Conservation (phyloP, 2,113 vertebrate species). For the Ptyas mucosa region DNA sequence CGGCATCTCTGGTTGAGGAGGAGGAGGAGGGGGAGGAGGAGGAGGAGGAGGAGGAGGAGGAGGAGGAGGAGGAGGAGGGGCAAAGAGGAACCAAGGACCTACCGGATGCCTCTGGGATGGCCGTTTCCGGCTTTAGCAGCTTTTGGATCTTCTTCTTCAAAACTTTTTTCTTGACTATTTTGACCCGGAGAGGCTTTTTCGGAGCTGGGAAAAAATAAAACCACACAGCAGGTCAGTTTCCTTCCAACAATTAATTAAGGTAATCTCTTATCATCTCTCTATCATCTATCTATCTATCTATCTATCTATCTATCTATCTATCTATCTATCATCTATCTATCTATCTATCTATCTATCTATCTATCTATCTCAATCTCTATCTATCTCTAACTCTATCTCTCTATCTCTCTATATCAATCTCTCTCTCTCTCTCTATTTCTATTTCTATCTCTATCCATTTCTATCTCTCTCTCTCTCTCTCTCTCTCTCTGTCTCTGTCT, state of each 20-base stretch:
- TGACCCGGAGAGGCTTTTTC: constrained; percentile 18
- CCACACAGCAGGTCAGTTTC: not conserved
- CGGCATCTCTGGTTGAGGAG: not conserved
- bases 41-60: not conserved
- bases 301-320: no score
- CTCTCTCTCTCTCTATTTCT: no score
- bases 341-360: no score
- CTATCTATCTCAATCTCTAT: no score
- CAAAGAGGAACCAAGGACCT: not conserved
- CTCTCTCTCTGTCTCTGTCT: no score
- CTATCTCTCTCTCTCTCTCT: no score
- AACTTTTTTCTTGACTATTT: constrained; percentile 36
- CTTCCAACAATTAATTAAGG: no score
- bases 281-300: not conserved
- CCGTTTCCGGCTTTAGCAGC: not conserved
- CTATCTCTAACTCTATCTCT: no score
- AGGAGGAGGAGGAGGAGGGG: not conserved
- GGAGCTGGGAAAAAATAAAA: constrained; percentile 11
- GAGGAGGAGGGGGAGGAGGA: no score
- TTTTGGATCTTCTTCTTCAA: constrained; percentile 35
- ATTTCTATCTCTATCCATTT: no score
- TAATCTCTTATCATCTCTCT: not conserved
- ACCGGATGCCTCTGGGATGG: not conserved
- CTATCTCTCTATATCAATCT: no score
- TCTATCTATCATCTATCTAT: no score